A percentile compares a stretch with the other conserved stretches of the same genome.
Evolutionary conservation across 2,797 vertebrate species (phyloP).

Genomic region (Valencia hispanica): DNA sequence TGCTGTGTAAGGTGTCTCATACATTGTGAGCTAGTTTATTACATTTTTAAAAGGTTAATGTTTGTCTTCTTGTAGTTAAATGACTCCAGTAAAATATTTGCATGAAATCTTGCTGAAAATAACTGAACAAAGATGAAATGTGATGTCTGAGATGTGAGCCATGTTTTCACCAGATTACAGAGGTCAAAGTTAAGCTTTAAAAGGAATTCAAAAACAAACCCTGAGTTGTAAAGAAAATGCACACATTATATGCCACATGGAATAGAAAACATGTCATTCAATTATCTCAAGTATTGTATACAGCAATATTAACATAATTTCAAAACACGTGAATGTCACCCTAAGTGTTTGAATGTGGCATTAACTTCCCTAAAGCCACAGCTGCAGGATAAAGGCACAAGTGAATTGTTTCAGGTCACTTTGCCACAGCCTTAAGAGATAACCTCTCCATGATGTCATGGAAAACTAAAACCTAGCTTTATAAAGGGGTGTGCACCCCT

Average conservation of each 20-base stretch:
- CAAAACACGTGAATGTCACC: not conserved
- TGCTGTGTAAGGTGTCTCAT: constrained; percentile 1
- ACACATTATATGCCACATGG: constrained; percentile 44
- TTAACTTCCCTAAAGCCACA: constrained; percentile 19
- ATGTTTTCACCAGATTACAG: constrained; percentile 46
- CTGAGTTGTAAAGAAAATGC: constrained; percentile 15
- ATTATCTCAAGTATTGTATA: constrained; percentile 11
- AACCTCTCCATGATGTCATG: constrained; percentile 75
- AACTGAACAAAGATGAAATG: constrained; percentile 4
- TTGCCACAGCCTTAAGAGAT: constrained; percentile 43
- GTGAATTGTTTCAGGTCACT: constrained; percentile 30
- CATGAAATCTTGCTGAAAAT: not conserved
- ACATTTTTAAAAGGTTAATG: constrained; percentile 5
- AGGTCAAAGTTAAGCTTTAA: constrained; percentile 58
- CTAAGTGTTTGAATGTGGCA: not conserved
- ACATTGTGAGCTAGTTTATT: constrained; percentile 28
- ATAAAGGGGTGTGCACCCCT: constrained; percentile 57
- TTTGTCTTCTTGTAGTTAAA: constrained; percentile 7
- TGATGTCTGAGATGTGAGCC: constrained; percentile 11
- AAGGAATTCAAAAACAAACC: constrained; percentile 58
- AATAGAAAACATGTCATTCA: constrained; percentile 23
- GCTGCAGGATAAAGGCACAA: constrained; percentile 14
- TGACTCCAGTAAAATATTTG: not conserved
- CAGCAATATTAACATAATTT: not conserved
- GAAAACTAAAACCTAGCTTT: constrained; percentile 68